Evolutionary conservation across 2,888 invertebrate species (phyloP).

Genomic region (Cheilosia vulpina): DNA sequence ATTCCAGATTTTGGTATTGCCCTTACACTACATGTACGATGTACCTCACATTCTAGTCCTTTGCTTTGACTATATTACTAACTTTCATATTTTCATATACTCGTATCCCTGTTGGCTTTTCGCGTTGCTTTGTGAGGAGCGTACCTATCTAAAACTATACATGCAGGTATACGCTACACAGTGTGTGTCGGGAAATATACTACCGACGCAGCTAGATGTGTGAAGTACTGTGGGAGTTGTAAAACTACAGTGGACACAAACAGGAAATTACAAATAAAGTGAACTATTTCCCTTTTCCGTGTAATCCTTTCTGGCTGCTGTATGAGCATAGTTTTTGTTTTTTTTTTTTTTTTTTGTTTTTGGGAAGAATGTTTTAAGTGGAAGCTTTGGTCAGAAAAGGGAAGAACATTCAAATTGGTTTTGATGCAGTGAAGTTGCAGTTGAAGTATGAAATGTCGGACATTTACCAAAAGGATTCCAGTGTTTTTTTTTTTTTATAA

Average conservation of each 20-base stretch:
- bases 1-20: conserved; percentile 50
- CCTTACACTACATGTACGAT: conserved; percentile 7
- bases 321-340: background rate
- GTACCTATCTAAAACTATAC: no score
- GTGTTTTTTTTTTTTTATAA: no score
- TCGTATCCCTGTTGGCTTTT: conserved; percentile 12
- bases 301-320: conserved; percentile 34
- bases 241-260: conserved; percentile 51
- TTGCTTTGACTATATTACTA: conserved; percentile 45
- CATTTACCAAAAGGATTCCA: background rate
- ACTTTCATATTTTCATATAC: background rate
- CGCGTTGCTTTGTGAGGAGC: conserved; percentile 8
- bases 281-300: conserved; percentile 51
- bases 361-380: conserved; percentile 11
- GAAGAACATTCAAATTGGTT: conserved; percentile 19
- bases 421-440: conserved; percentile 21
- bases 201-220: background rate
- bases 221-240: conserved; percentile 2
- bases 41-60: conserved; percentile 23
- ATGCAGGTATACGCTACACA: background rate
- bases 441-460: background rate
- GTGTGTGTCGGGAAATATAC: conserved; percentile 15
- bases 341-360: background rate
- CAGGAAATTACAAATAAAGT: conserved; percentile 70
- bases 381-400: conserved; percentile 13